Evolutionary conservation across 2,888 invertebrate genomes (phyloP).

Genomic region (Thereva nobilitata): DNA sequence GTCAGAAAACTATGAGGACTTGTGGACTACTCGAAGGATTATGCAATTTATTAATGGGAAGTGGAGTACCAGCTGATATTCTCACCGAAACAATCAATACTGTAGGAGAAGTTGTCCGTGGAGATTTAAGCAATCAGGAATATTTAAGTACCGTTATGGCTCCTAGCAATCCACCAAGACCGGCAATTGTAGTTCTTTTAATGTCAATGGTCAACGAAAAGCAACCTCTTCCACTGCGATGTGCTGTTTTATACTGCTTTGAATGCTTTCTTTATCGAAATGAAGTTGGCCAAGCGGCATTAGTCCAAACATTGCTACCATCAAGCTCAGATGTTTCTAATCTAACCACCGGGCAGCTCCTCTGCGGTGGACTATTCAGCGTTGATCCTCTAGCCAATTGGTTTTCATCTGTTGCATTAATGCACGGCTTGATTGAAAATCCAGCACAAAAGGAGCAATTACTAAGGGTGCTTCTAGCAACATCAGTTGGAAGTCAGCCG

Average conservation of each 20-base stretch:
- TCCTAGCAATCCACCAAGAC: slow-evolving; percentile 90
- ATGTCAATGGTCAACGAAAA: slow-evolving; percentile 99
- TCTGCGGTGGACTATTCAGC: slow-evolving; percentile 92
- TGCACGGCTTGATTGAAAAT: slow-evolving; percentile 88
- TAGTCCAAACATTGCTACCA: slow-evolving; percentile 91
- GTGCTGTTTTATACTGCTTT: slow-evolving; percentile 96
- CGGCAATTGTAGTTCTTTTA: slow-evolving; percentile 89
- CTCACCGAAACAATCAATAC: slow-evolving; percentile 95
- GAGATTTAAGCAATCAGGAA: slow-evolving; percentile 88
- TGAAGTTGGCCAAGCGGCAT: slow-evolving; percentile 81
- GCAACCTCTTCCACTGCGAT: slow-evolving; percentile 86
- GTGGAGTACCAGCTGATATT: slow-evolving; percentile 95
- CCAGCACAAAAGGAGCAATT: slow-evolving; percentile 85
- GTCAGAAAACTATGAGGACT: slow-evolving; percentile 87
- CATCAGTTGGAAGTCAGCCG: slow-evolving; percentile 80
- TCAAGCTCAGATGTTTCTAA: slow-evolving; percentile 75
- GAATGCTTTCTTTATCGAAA: slow-evolving; percentile 95
- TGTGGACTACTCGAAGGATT: slow-evolving; percentile 81
- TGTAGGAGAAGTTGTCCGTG: slow-evolving; percentile 88
- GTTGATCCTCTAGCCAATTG: slow-evolving; percentile 88
- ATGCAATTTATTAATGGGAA: slow-evolving; percentile 91
- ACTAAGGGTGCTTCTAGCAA: slow-evolving; percentile 86
- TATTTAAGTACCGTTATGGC: slow-evolving; percentile 88
- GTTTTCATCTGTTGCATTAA: slow-evolving; percentile 91
- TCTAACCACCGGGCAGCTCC: slow-evolving; percentile 81